These are phyloP conservation scores for Syngnathus rostellatus DNA, from an alignment of 2,797 vertebrate species.

Conservation along the genomic window DNA sequence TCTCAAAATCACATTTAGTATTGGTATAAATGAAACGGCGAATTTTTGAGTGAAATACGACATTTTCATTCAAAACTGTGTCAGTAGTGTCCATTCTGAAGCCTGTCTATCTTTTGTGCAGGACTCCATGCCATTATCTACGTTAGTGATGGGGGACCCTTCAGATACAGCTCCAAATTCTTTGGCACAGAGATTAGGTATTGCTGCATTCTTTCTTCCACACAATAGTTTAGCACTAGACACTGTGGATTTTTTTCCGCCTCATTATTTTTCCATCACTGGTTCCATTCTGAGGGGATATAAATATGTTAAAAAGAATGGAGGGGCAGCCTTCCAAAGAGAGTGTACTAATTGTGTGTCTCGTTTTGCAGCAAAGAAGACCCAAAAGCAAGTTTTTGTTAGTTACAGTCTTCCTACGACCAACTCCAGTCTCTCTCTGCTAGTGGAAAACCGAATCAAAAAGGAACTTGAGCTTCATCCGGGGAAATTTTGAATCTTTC, in stretches of 20 bases:
- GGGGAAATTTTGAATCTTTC: conserved; percentile 74
- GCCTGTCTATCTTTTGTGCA: conserved; percentile 35
- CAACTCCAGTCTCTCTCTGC: conserved; percentile 73
- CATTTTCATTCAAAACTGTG: neutral
- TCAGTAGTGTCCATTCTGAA: neutral
- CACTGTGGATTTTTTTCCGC: too few relatives aligned
- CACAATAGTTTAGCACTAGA: neutral
- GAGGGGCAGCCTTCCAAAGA: too few relatives aligned
- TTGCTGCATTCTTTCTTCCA: neutral
- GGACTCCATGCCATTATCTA: conserved; percentile 82
- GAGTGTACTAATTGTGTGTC: neutral
- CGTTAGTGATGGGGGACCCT: conserved; percentile 80
- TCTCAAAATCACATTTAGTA: neutral
- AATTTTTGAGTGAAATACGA: neutral
- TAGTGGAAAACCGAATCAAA: conserved; percentile 90
- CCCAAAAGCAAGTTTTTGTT: conserved; percentile 91
- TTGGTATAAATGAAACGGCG: neutral
- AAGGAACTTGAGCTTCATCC: conserved; percentile 88
- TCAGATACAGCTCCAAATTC: conserved; percentile 77
- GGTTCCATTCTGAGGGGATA: too few relatives aligned
- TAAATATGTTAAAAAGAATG: neutral
- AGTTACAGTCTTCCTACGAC: conserved; percentile 84
- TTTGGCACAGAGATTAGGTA: conserved; percentile 84
- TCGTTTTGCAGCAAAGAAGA: conserved; percentile 81
- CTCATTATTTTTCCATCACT: too few relatives aligned